Percentiles rank a stretch among this genome's conserved stretches.
Conservation (phyloP, 2,888 invertebrate species). For the Antheraea yamamai region DNA sequence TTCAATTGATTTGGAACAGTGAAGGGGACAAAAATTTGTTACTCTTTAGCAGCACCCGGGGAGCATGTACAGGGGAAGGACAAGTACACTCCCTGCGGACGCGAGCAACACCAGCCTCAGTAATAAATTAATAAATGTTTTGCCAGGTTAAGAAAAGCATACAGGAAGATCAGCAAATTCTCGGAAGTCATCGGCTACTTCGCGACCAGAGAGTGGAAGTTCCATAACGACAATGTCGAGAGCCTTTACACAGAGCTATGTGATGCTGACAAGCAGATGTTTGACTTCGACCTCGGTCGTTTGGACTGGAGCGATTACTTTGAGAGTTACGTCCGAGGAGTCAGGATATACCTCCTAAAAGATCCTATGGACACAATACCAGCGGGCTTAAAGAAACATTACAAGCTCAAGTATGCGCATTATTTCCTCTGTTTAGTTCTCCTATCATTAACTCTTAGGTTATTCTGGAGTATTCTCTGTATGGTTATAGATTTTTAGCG, state of each 20-base stretch:
- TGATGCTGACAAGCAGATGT: conserved; percentile 81
- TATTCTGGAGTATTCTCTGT: conserved; percentile 38
- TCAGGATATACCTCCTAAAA: conserved; percentile 88
- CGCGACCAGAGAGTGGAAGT: conserved; percentile 87
- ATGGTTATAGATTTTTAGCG: conserved; percentile 18
- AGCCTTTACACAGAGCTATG: conserved; percentile 78
- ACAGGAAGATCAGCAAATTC: conserved; percentile 88
- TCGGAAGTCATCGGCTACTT: conserved; percentile 88
- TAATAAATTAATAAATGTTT: neutral
- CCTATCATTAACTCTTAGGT: conserved; percentile 38
- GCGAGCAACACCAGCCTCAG: too few relatives aligned
- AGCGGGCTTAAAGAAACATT: conserved; percentile 74
- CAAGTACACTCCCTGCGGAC: too few relatives aligned
- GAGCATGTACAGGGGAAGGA: too few relatives aligned
- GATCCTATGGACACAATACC: conserved; percentile 87
- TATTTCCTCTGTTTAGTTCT: conserved; percentile 45
- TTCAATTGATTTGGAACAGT: too few relatives aligned
- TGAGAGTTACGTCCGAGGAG: conserved; percentile 85
- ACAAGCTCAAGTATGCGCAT: conserved; percentile 47
- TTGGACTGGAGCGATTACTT: conserved; percentile 88
- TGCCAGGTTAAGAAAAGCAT: conserved; percentile 87
- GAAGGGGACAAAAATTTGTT: too few relatives aligned
- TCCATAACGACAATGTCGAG: conserved; percentile 83
- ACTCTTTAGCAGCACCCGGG: too few relatives aligned
- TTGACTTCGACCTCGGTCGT: conserved; percentile 84